Evolutionary conservation across 2,888 invertebrate genomes (phyloP).

Genomic region (Zhengitettix transpicula): DNA sequence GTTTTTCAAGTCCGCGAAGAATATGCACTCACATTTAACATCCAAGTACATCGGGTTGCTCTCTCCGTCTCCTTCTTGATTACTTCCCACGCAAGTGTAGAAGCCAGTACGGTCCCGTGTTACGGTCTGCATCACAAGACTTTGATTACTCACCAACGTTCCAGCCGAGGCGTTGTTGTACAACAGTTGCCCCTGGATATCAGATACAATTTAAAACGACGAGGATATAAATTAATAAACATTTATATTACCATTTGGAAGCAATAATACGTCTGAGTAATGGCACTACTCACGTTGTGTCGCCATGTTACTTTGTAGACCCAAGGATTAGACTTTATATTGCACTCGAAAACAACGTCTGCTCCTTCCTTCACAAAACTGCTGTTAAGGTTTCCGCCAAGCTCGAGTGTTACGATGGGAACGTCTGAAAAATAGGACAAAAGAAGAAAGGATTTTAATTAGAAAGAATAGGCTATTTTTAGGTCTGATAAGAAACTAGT

Average conservation of each 20-base stretch:
- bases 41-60: conserved; percentile 72
- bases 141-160: conserved; percentile 75
- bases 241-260: too few relatives aligned
- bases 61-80: conserved; percentile 73
- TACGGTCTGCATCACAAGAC: conserved; percentile 74
- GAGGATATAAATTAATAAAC: too few relatives aligned
- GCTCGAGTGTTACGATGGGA: not conserved
- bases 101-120: conserved; percentile 57
- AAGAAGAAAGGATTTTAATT: conserved; percentile 7
- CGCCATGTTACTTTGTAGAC: conserved; percentile 60
- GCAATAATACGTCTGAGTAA: too few relatives aligned
- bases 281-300: conserved; percentile 44
- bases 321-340: conserved; percentile 75
- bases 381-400: not conserved
- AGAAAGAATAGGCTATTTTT: not conserved
- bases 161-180: conserved; percentile 65
- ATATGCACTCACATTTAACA: conserved; percentile 59
- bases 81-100: conserved; percentile 76
- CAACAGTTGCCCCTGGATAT: conserved; percentile 49
- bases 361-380: not conserved
- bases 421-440: conserved; percentile 6
- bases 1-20: too few relatives aligned
- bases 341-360: conserved; percentile 82
- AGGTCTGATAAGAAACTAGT: conserved; percentile 4
- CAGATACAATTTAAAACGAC: too few relatives aligned